Base-by-base conservation (phyloP, 92 coral and sea anemone genomes). In the Parazoanthus darwini region DNA sequence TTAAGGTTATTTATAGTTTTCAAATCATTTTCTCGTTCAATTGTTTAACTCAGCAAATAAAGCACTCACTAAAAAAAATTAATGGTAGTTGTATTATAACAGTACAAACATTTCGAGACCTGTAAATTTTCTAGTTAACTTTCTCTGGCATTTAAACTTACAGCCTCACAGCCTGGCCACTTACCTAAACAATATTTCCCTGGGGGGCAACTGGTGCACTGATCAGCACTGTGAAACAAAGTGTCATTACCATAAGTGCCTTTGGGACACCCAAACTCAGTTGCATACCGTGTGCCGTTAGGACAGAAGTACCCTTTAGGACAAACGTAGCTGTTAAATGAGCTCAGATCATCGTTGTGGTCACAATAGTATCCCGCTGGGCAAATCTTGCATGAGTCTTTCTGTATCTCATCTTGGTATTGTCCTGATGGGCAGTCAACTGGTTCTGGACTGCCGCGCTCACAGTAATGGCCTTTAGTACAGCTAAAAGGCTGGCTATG, bases 361-460 rank as follows among this genome's bases (percentile, higher is more conserved):
- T 97, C 98, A 76, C 99, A 97, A 88, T 92, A 97, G 78, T 95
- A 93, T 18, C 99, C 99, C 38, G 94, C 93, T 16, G 98, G 99
- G 78, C 99, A 97, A 9, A 13, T 73, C 90, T 97, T 97, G 86
- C 99, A 97, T 1, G 91, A 88, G 85, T 91, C 96, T 76, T 94
- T 92, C 79, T 97, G 98, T 1, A 37, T n/a, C 78, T 95, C 97
- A 91, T 95, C 96, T 86, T 97, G 99, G 89, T 97, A 97, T 2
- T 91, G 87, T 35, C 99, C 99, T 22, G 99, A 91, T n/a, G 89
- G 91, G 72, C 99, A 97, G 80, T 87, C 86, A 26, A 93, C 93
- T 73, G 98, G 97, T 36, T 86, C 89, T 51, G 98, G 98, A 71
- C 95, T 94, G 10, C 98, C 99, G 50, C 90, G 88, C 54, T 78